Base-by-base conservation (phyloP, 2,888 invertebrate species). In the Tethea ocularis region DNA sequence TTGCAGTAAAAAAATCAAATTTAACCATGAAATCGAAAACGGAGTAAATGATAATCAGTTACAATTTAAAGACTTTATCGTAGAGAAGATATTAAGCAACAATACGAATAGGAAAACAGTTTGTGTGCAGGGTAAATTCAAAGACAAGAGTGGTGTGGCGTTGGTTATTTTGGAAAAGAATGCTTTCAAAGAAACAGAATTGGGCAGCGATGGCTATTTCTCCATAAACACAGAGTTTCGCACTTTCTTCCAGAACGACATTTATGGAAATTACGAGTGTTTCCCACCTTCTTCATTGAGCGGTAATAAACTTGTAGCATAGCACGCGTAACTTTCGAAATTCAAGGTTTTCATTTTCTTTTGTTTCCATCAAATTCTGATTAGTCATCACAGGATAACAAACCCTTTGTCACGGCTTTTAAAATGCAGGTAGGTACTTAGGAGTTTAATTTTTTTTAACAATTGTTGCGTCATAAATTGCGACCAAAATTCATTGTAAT, bases 221-320 rank as follows among this genome's bases (percentile, higher is more conserved):
- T 94, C 94, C 36, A 85, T 87, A 11, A 94, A 95, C 1, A 94
- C 95, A 23, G 84, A 88, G 61, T 86, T 96, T 2, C 90, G 93
- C 36, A 95, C 95, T 65, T 93, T 94, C 60, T 96, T 96, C 79
- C 94, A 95, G 33, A 98, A 98, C 89, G 97, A 98, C 84, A 96
- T 97, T 80, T 98, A 98, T 83, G 96, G 96, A 15, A 96, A 96
- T 80, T 98, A 96, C 82, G 95, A 95, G 77, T 96, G 96, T 86
- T 95, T 94, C 71, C 96, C 96, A 0, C 89, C 87, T 7, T 75
- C 91, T 23, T 86, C 94, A 33, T 81, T 95, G 24, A 96, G 96
- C 80, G 95, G 97, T 97, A 85, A n/a, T n/a, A n/a, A n/a, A n/a
- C n/a, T n/a, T n/a, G n/a, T n/a, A n/a, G n/a, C n/a, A n/a, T n/a